phyloP scores from a whole-genome alignment of 2,888 invertebrate species.

The Eretmocerus hayati region DNA sequence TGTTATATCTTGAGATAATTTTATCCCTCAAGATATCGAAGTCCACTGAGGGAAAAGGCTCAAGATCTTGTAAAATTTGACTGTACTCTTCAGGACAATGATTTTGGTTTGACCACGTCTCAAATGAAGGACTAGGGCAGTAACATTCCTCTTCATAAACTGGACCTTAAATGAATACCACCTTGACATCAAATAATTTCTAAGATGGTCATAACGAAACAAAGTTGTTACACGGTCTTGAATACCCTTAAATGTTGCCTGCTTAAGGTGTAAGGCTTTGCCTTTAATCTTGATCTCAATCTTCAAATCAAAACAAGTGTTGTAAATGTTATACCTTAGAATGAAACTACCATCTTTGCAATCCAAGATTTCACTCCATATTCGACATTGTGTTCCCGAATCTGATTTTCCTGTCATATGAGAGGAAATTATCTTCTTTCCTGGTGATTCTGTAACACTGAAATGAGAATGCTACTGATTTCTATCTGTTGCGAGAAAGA shows the following conservation, averaged over 20 bases:
- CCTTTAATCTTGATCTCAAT: slow-evolving; percentile 62
- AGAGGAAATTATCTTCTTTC: slow-evolving; percentile 48
- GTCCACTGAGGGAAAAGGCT: slow-evolving; percentile 61
- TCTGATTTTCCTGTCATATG: slow-evolving; percentile 54
- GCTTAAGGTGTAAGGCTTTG: slow-evolving; percentile 58
- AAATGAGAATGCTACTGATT: slow-evolving; percentile 27
- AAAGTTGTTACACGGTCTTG: too few relatives aligned
- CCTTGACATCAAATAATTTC: neutral
- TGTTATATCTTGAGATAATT: slow-evolving; percentile 65
- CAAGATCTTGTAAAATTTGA: slow-evolving; percentile 69
- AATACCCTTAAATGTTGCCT: too few relatives aligned
- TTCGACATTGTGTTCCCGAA: slow-evolving; percentile 56
- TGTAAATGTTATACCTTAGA: slow-evolving; percentile 72
- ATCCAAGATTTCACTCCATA: slow-evolving; percentile 71
- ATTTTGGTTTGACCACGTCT: slow-evolving; percentile 61
- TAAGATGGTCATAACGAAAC: too few relatives aligned
- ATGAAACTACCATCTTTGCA: slow-evolving; percentile 78
- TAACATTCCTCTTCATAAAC: slow-evolving; percentile 77
- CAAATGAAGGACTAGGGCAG: slow-evolving; percentile 63
- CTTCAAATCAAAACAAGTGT: slow-evolving; percentile 64
- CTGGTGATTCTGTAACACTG: slow-evolving; percentile 54
- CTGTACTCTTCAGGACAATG: slow-evolving; percentile 57
- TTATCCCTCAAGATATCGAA: slow-evolving; percentile 60
- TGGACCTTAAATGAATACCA: slow-evolving; percentile 49
- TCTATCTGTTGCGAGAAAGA: slow-evolving; percentile 23